phyloP scores from a whole-genome alignment of 2,797 vertebrate genomes.

The Pantherophis alleghaniensis region DNA sequence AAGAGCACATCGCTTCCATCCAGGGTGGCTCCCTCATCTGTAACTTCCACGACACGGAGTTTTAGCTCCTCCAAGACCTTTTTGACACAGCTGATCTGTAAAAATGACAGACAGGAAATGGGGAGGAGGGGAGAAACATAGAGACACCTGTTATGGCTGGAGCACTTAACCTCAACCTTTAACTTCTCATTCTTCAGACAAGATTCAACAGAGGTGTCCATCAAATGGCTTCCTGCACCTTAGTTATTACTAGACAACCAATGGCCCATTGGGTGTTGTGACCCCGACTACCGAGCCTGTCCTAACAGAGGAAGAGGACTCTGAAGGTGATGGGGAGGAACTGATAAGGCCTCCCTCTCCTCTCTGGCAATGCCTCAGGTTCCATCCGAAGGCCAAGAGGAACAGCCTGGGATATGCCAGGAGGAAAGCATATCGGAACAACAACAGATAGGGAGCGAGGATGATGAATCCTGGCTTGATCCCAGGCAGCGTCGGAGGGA shows the following conservation, averaged over 20 bases:
- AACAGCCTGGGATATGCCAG: too few relatives aligned
- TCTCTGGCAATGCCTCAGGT: too few relatives aligned
- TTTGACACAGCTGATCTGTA: constrained; percentile 81
- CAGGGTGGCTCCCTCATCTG: constrained; percentile 79
- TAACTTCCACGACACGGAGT: constrained; percentile 84
- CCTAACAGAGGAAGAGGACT: too few relatives aligned
- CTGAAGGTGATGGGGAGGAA: too few relatives aligned
- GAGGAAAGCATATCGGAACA: too few relatives aligned
- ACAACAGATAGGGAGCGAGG: too few relatives aligned
- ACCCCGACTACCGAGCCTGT: too few relatives aligned
- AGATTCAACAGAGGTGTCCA: not conserved
- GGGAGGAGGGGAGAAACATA: not conserved
- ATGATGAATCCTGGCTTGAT: too few relatives aligned
- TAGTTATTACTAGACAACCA: not conserved
- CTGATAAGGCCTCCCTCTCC: too few relatives aligned
- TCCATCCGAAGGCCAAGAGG: too few relatives aligned
- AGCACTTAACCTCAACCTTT: not conserved
- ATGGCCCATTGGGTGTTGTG: not conserved
- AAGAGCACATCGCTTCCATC: constrained; percentile 91
- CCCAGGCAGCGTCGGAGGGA: too few relatives aligned
- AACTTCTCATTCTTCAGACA: not conserved
- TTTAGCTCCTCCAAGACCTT: constrained; percentile 84
- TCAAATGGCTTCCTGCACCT: not conserved
- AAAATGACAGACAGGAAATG: not conserved
- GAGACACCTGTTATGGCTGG: not conserved